Evolutionary conservation across 2,797 vertebrate genomes (phyloP), one percentile per base, ranked within the genome.

Genomic region (Masticophis lateralis): DNA sequence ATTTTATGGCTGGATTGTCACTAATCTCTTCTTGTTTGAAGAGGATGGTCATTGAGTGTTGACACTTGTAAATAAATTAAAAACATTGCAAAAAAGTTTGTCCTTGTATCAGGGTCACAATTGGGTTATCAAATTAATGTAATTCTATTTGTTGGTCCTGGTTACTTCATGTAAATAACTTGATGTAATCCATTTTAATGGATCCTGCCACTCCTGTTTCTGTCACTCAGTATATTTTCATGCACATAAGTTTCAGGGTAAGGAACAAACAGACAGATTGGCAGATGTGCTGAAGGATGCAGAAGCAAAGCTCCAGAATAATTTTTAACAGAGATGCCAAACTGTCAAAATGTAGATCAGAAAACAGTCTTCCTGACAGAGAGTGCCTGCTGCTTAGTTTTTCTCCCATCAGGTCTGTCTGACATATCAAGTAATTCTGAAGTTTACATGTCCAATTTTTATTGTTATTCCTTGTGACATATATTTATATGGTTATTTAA

Each of bases 321-420:
- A 89, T 95, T 94, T 94, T 93, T 96, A 96, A 96, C 94, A 96
- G 95, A 97, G 94, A 97, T 95, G 93, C 96, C 95, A 96, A 96
- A 92, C 97, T 97, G 96, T 97, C 95, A 96, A 94, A 88, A 53
- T 94, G 74, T 92, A 94, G 92, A 95, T 96, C 20, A 7, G 32
- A 92, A 94, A 91, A 96, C 94, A 89, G 69, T 91, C 86, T 96
- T 95, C 95, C 94, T 94, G 93, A 94, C 93, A 95, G 94, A 86
- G 92, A 92, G 56, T 0, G 0, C 88, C 89, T 96, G 37, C 91
- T 74, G 51, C 69, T 92, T 95, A 94, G 94, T 93, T 95, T 96
- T 88, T 18, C 92, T 96, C 95, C 93, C 93, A 91, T 96, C 94
- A 93, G 90, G 95, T 86, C 92, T 95, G 95, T 96, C 96, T 90